A percentile compares a stretch with the other conserved stretches of the same genome.
phyloP scores from a whole-genome alignment of 2,113 vertebrate genomes.

The Alethe diademata region DNA sequence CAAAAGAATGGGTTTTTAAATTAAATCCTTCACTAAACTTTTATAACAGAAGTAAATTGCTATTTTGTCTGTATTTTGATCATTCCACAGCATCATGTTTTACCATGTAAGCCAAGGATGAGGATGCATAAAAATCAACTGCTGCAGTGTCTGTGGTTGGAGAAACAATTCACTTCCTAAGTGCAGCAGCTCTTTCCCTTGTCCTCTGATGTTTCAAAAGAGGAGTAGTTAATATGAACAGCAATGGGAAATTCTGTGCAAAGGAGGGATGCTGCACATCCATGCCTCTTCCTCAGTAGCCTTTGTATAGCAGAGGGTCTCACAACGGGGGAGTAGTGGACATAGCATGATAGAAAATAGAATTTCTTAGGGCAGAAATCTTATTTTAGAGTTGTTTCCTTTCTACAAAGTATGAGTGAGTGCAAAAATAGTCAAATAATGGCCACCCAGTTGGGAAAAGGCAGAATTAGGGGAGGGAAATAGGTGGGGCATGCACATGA shows the following conservation, averaged over 20 bases:
- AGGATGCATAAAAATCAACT: neutral
- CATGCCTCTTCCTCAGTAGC: neutral
- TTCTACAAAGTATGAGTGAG: neutral
- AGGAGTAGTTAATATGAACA: accelerated
- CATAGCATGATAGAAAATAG: neutral
- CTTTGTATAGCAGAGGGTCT: neutral
- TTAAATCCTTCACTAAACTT: neutral
- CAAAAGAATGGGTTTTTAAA: neutral
- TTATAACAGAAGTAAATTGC: neutral
- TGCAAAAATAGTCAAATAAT: neutral
- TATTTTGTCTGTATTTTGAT: neutral
- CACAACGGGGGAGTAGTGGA: neutral
- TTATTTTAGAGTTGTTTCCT: neutral
- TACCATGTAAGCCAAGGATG: neutral
- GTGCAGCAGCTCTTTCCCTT: neutral
- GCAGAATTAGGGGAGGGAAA: neutral
- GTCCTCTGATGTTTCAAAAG: neutral
- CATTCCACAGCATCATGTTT: neutral
- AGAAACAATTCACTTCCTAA: neutral
- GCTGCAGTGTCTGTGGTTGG: accelerated
- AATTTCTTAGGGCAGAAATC: neutral
- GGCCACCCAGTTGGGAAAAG: neutral
- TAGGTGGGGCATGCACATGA: accelerated
- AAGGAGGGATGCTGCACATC: neutral
- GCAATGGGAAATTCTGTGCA: neutral